These are phyloP conservation scores for Gulo gulo DNA, from an alignment of 2,113 vertebrate genomes.

Conservation along the genomic window DNA sequence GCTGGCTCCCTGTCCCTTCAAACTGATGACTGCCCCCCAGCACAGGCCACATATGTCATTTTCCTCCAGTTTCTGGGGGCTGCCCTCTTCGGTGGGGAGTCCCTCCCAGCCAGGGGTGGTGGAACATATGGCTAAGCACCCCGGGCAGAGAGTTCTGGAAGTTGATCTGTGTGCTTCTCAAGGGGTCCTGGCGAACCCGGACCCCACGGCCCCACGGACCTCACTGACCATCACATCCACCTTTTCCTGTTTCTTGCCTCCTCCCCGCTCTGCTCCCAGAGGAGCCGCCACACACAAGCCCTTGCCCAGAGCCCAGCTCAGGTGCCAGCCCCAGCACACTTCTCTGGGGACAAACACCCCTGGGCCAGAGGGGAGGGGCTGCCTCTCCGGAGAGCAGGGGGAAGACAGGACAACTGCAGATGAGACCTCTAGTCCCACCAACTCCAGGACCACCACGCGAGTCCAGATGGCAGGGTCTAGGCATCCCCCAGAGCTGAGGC, in stretches of 20 bases:
- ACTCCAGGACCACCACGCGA: neutral
- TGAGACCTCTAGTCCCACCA: neutral
- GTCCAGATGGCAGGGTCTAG: neutral
- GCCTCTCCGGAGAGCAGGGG: neutral
- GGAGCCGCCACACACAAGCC: rapidly evolving
- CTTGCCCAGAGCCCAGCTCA: neutral
- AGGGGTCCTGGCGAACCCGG: neutral
- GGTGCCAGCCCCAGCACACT: neutral
- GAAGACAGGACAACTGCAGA: neutral
- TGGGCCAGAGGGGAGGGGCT: neutral
- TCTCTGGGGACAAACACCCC: neutral
- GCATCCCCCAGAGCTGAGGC: too few relatives aligned
- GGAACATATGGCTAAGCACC: neutral
- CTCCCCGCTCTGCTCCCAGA: neutral
- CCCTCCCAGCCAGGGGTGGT: neutral
- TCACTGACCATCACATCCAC: neutral
- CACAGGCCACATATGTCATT: neutral
- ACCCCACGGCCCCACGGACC: neutral
- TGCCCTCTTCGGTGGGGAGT: too few relatives aligned
- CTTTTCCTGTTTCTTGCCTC: neutral
- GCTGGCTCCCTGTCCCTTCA: neutral
- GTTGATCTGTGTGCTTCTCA: neutral
- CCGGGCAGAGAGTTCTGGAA: neutral
- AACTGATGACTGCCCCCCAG: neutral
- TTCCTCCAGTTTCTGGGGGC: neutral